phyloP scores from a whole-genome alignment of 2,797 vertebrate species.

The Onychomys arenicola region DNA sequence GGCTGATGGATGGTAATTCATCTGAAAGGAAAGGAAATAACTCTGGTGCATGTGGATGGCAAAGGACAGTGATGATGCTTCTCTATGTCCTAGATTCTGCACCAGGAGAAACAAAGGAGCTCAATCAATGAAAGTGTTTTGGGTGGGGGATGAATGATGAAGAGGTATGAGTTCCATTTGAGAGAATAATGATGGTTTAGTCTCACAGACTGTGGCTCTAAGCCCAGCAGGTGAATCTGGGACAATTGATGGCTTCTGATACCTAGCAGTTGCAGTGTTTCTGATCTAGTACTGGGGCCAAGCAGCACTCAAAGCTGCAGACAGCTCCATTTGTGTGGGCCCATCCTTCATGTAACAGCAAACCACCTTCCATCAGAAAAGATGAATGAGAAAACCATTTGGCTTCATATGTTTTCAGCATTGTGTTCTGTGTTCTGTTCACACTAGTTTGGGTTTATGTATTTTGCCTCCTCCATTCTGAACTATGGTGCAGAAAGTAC shows the following conservation, averaged over 20 bases:
- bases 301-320: conserved; percentile 75
- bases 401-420: conserved; percentile 71
- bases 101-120: conserved; percentile 82
- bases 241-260: conserved; percentile 84
- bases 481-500: conserved; percentile 37
- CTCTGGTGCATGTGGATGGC: conserved; percentile 79
- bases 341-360: conserved; percentile 84
- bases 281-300: conserved; percentile 82
- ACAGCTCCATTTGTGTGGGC: conserved; percentile 87
- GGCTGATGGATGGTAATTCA: conserved; percentile 77
- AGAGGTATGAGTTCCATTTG: conserved; percentile 76
- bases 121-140: conserved; percentile 85
- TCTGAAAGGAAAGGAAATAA: conserved; percentile 82
- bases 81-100: conserved; percentile 75
- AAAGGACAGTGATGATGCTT: conserved; percentile 83
- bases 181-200: conserved; percentile 83
- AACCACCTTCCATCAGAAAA: conserved; percentile 83
- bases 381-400: conserved; percentile 78
- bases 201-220: conserved; percentile 37
- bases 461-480: conserved; percentile 40
- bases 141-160: conserved; percentile 79
- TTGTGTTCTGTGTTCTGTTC: conserved; percentile 75
- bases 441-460: conserved; percentile 67
- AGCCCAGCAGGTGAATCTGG: conserved; percentile 78
- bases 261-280: conserved; percentile 82